These are phyloP conservation scores for Onchidella celtica DNA, from an alignment of 2,888 invertebrate genomes.

Conservation along the genomic window DNA sequence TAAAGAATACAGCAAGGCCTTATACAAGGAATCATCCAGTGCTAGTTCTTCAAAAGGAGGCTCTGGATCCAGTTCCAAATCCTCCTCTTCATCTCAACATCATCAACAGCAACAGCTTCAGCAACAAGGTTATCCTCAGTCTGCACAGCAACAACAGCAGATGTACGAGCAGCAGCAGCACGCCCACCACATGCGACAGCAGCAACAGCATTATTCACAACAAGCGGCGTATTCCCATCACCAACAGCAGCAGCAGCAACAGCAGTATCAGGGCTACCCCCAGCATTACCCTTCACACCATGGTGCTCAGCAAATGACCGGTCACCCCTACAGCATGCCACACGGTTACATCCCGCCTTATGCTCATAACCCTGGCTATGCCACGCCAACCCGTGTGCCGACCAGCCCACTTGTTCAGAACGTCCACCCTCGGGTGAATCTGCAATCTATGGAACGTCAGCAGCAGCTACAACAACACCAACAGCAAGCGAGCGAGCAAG, in stretches of 20 bases:
- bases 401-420: constrained; percentile 49
- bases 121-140: constrained; percentile 42
- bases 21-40: constrained; percentile 54
- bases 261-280: constrained; percentile 46
- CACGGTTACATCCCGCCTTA: constrained; percentile 42
- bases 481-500: constrained; percentile 46
- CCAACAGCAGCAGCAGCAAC: constrained; percentile 54
- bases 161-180: constrained; percentile 45
- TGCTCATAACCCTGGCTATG: constrained; percentile 52
- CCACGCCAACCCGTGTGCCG: constrained; percentile 49
- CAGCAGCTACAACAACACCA: constrained; percentile 54
- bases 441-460: constrained; percentile 50
- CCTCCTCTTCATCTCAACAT: constrained; percentile 48
- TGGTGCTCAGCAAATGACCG: neutral
- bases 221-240: constrained; percentile 40
- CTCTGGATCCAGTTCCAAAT: constrained; percentile 40
- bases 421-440: constrained; percentile 54
- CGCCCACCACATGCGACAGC: constrained; percentile 33
- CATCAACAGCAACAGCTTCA: constrained; percentile 50
- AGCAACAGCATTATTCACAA: constrained; percentile 43
- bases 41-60: constrained; percentile 45
- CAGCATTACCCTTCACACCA: constrained; percentile 38
- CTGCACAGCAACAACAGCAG: constrained; percentile 48
- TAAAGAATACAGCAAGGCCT: constrained; percentile 53
- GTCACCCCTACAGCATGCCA: constrained; percentile 35